Evolutionary conservation across 2,797 vertebrate species (phyloP).

Genomic region (Pantherophis vulpinus): DNA sequence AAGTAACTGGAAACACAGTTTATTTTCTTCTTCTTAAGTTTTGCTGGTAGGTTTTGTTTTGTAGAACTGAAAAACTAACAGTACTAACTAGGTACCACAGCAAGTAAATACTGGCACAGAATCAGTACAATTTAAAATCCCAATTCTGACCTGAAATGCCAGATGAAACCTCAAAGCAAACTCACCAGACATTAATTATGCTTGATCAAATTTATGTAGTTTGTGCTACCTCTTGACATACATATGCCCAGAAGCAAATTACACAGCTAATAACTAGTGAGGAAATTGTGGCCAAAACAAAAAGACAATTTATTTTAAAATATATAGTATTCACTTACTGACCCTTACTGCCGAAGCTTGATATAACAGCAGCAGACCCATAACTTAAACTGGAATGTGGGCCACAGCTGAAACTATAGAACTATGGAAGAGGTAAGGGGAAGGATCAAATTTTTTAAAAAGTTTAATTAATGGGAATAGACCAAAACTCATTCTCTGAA

Average conservation of each 20-base stretch:
- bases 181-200: neutral
- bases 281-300: neutral
- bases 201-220: neutral
- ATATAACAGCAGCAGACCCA: neutral
- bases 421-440: neutral
- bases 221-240: neutral
- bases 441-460: neutral
- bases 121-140: neutral
- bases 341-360: neutral
- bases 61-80: neutral
- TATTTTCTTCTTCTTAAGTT: neutral
- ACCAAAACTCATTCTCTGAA: neutral
- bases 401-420: neutral
- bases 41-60: neutral
- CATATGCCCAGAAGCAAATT: neutral
- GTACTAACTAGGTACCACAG: neutral
- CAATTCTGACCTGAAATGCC: neutral
- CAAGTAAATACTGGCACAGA: neutral
- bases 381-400: neutral
- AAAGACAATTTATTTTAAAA: conserved; percentile 9
- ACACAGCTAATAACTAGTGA: neutral
- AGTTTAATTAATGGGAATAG: too few relatives aligned
- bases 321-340: neutral
- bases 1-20: conserved; percentile 5
- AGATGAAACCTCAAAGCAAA: neutral